Percentiles rank a stretch among this genome's conserved stretches.
These are phyloP conservation scores for Echinops telfairi DNA, from an alignment of 2,113 vertebrate species.

Conservation along the genomic window DNA sequence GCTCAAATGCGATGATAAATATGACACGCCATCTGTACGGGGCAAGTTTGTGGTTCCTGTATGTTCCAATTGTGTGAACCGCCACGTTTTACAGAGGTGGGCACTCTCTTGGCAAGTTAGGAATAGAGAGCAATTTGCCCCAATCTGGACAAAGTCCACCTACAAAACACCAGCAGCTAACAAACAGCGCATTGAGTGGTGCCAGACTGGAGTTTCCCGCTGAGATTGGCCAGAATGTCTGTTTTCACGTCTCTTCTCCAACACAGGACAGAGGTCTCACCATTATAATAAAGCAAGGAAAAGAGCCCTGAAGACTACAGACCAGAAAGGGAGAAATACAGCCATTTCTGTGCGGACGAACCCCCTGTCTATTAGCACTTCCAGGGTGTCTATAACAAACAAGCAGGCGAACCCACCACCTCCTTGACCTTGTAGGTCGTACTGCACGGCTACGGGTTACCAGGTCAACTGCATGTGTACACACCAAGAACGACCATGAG, in stretches of 20 bases:
- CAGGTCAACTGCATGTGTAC: neutral
- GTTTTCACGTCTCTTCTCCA: rapidly evolving
- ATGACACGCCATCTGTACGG: neutral
- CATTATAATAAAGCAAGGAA: neutral
- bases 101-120: neutral
- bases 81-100: neutral
- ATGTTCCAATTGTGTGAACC: neutral
- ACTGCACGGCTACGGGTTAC: neutral
- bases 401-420: neutral
- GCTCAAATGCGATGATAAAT: rapidly evolving
- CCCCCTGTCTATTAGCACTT: neutral
- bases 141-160: neutral
- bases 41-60: neutral
- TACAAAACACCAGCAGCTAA: neutral
- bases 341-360: neutral
- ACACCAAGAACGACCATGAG: neutral
- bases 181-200: too few species aligned
- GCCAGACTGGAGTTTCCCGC: neutral
- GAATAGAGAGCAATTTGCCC: neutral
- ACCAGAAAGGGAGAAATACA: neutral
- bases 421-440: neutral
- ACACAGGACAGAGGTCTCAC: neutral
- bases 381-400: neutral
- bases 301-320: neutral
- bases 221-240: too few species aligned